Conservation (phyloP, 2,888 invertebrate species). For the Plebejus melissa region DNA sequence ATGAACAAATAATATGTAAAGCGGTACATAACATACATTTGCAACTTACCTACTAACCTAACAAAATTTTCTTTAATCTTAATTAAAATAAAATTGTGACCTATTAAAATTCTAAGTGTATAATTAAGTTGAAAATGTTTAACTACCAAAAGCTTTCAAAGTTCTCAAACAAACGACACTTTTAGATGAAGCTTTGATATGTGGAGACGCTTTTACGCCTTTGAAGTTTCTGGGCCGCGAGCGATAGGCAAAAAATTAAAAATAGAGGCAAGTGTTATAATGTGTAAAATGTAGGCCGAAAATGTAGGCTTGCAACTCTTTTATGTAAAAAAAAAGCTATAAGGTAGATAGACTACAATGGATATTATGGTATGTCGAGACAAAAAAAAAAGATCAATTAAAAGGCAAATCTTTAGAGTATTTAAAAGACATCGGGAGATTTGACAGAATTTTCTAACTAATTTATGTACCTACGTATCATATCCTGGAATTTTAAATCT, state of each 20-base stretch:
- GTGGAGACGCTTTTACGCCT: conserved; percentile 3
- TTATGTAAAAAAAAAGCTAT: too few relatives aligned
- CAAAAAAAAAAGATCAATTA: too few relatives aligned
- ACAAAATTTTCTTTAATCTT: neutral
- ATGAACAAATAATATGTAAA: too few relatives aligned
- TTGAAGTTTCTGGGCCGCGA: conserved; percentile 6
- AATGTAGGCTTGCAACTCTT: neutral
- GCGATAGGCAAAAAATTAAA: neutral
- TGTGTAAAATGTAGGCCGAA: neutral
- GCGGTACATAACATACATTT: neutral
- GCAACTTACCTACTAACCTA: neutral
- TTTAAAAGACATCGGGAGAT: too few relatives aligned
- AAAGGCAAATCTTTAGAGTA: too few relatives aligned
- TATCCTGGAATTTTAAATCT: too few relatives aligned
- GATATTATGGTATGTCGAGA: too few relatives aligned
- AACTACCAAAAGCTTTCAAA: conserved; percentile 4
- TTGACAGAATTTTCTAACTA: too few relatives aligned
- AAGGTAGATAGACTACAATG: too few relatives aligned
- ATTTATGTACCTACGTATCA: too few relatives aligned
- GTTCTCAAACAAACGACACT: conserved; percentile 12
- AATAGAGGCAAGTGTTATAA: neutral
- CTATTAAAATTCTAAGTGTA: neutral
- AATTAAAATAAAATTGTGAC: neutral
- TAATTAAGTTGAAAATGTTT: conserved; percentile 4
- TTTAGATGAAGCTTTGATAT: conserved; percentile 1